Evolutionary conservation across 2,113 vertebrate genomes (phyloP).

Genomic region (Aythya baeri): DNA sequence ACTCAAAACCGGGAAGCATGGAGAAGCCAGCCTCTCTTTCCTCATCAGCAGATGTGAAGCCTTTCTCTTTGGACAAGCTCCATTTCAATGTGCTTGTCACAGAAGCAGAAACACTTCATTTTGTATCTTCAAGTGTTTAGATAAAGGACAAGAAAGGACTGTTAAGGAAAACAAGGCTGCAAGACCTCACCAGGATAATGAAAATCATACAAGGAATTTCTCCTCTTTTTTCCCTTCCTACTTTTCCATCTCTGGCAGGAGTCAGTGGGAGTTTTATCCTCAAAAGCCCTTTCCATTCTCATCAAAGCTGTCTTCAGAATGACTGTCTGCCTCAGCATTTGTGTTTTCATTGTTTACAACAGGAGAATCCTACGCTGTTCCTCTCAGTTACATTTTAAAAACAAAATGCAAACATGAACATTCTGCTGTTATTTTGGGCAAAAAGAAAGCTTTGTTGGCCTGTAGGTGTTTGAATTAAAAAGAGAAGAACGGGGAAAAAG

Average conservation of each 20-base stretch:
- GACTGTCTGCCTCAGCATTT: not conserved
- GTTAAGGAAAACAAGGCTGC: not conserved
- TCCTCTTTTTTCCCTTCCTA: not conserved
- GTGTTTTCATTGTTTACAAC: not conserved
- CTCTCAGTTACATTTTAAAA: not conserved
- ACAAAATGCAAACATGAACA: not conserved
- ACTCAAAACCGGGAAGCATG: not conserved
- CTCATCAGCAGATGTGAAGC: not conserved
- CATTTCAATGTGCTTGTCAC: not conserved
- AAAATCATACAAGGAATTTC: not conserved
- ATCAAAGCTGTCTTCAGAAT: not conserved
- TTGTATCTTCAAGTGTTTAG: not conserved
- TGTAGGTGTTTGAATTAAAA: not conserved
- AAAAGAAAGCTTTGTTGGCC: not conserved
- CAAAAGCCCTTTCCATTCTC: not conserved
- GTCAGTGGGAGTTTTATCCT: not conserved
- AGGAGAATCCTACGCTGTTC: not conserved
- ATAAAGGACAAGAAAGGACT: not conserved
- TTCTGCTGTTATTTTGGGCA: not conserved
- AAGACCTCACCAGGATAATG: not conserved
- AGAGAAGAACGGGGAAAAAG: not conserved
- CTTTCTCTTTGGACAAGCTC: not conserved
- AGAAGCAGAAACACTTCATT: not conserved
- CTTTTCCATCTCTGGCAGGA: not conserved
- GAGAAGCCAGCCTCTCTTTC: not conserved